phyloP scores from a whole-genome alignment of 2,797 vertebrate genomes.

The Gymnoscopelus braueri region DNA sequence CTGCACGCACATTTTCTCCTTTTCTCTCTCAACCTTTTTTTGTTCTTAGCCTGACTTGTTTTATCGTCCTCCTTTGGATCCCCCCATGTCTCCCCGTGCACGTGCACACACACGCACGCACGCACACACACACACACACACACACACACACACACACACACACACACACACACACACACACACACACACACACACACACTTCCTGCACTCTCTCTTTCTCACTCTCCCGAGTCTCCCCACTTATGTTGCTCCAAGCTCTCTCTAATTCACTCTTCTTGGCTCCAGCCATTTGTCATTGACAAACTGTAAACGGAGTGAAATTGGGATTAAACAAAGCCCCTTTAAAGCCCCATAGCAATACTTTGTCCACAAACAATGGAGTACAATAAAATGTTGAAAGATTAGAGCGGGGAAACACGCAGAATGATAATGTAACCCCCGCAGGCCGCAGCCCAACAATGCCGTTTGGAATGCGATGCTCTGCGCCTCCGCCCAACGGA shows the following conservation, averaged over 20 bases:
- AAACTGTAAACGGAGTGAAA: conserved; percentile 1
- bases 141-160: too few relatives aligned
- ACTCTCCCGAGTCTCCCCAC: conserved; percentile 9
- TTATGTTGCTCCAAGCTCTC: conserved; percentile 30
- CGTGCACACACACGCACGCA: too few relatives aligned
- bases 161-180: too few relatives aligned
- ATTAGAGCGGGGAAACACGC: neutral
- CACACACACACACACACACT: too few relatives aligned
- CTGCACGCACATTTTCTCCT: conserved; percentile 10
- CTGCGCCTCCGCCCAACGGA: neutral
- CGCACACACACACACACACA: too few relatives aligned
- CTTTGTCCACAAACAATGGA: neutral
- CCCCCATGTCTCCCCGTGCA: too few relatives aligned
- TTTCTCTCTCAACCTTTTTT: conserved; percentile 27
- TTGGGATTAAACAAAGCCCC: conserved; percentile 4
- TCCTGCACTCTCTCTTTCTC: conserved; percentile 1
- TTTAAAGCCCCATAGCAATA: conserved; percentile 1
- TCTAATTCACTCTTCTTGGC: conserved; percentile 15
- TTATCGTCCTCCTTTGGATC: too few relatives aligned
- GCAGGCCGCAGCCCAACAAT: neutral
- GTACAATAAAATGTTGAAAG: neutral
- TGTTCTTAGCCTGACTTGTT: too few relatives aligned
- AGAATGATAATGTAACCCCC: conserved; percentile 1
- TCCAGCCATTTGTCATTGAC: conserved; percentile 8
- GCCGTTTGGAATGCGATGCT: neutral